Percentiles rank a stretch among this genome's conserved stretches.
Conservation (phyloP, 2,113 vertebrate species). For the Hemichromis elongatus region DNA sequence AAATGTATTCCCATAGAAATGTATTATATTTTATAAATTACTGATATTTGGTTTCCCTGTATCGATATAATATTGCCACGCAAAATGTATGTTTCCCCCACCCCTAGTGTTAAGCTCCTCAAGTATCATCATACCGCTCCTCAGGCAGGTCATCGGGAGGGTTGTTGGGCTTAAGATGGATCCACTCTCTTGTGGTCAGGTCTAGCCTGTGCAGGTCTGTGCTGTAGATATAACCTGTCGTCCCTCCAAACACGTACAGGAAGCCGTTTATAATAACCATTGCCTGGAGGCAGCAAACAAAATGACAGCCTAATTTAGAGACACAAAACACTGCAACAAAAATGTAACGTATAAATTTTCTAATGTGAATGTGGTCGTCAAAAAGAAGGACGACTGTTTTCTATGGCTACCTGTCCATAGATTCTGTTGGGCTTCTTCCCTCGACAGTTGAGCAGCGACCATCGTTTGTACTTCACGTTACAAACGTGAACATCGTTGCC, state of each 20-base stretch:
- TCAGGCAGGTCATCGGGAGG: slow-evolving; percentile 90
- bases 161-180: slow-evolving; percentile 93
- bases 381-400: not conserved
- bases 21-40: not conserved
- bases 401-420: slow-evolving; percentile 87
- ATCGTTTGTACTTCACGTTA: slow-evolving; percentile 94
- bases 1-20: not conserved
- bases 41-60: not conserved
- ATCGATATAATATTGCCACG: not conserved
- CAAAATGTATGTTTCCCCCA: not conserved
- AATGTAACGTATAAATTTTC: not conserved
- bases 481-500: slow-evolving; percentile 96
- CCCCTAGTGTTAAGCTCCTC: not conserved
- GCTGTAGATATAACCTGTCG: slow-evolving; percentile 96
- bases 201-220: slow-evolving; percentile 95
- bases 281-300: slow-evolving; percentile 71
- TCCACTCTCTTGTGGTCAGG: slow-evolving; percentile 93
- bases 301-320: too few species aligned
- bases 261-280: slow-evolving; percentile 98
- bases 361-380: not conserved
- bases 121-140: slow-evolving; percentile 77
- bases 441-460: slow-evolving; percentile 92
- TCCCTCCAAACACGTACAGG: slow-evolving; percentile 95
- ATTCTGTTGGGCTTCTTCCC: slow-evolving; percentile 96
- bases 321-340: not conserved